Conservation (phyloP, 1,140 invertebrate genomes). For the Nymphalis io region DNA sequence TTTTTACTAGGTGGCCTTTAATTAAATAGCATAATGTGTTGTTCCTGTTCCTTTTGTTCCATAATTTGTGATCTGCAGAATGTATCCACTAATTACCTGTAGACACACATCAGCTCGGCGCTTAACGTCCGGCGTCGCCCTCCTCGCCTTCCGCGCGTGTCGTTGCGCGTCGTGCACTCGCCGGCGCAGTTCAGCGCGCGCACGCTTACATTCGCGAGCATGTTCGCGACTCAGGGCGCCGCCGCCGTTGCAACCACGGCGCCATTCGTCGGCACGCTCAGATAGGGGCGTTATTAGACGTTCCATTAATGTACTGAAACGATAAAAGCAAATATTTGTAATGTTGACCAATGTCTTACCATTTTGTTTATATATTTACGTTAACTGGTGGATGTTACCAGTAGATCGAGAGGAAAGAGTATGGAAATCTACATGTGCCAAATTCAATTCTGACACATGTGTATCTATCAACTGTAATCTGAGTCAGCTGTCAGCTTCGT, state of each 20-base stretch:
- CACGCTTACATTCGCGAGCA: constrained; percentile 69
- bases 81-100: constrained; percentile 47
- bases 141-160: constrained; percentile 64
- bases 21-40: too few relatives aligned
- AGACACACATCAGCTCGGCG: constrained; percentile 62
- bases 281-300: constrained; percentile 65
- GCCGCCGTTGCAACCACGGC: constrained; percentile 54
- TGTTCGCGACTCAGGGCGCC: constrained; percentile 69
- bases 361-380: too few relatives aligned
- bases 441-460: too few relatives aligned
- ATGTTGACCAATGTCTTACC: not conserved
- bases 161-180: constrained; percentile 66
- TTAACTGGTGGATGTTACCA: too few relatives aligned
- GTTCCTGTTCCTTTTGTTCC: too few relatives aligned
- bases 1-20: too few relatives aligned
- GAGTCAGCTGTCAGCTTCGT: too few relatives aligned
- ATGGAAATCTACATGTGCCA: too few relatives aligned
- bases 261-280: constrained; percentile 70
- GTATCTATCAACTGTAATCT: too few relatives aligned
- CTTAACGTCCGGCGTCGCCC: constrained; percentile 63
- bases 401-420: too few relatives aligned
- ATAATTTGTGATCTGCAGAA: too few relatives aligned
- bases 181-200: constrained; percentile 61
- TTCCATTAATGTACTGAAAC: constrained; percentile 66
- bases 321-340: constrained; percentile 16